Conservation (phyloP, 2,797 vertebrate genomes). For the Loriculus beryllinus region DNA sequence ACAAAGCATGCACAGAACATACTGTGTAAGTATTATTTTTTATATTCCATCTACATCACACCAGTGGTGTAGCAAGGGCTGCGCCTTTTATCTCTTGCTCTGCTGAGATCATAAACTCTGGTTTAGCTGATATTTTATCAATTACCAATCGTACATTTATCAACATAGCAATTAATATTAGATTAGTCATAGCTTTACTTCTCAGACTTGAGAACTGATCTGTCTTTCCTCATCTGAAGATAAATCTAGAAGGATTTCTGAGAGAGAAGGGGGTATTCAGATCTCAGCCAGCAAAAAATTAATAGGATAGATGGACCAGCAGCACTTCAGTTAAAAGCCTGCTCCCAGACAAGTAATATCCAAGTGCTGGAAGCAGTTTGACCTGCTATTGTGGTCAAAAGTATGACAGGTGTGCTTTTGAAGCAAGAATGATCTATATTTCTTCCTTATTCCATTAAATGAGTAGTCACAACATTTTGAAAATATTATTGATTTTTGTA, state of each 20-base stretch:
- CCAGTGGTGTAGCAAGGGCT: not conserved
- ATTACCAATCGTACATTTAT: constrained; percentile 38
- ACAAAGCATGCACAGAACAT: not conserved
- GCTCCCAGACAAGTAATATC: not conserved
- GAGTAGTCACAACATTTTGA: not conserved
- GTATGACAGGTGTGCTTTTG: not conserved
- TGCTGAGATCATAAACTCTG: not conserved
- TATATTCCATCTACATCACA: not conserved
- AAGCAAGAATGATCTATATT: not conserved
- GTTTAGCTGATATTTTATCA: constrained; percentile 8
- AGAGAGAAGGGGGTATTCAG: not conserved
- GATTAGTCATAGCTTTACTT: constrained; percentile 14
- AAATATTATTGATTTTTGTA: not conserved
- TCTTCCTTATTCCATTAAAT: not conserved
- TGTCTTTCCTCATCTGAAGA: constrained; percentile 15
- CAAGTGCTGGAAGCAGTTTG: not conserved
- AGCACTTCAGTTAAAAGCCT: not conserved
- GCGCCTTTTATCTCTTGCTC: not conserved
- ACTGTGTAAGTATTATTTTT: not conserved
- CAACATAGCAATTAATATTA: constrained; percentile 47
- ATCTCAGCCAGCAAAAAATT: constrained; percentile 18
- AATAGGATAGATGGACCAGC: not conserved
- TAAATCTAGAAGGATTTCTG: constrained; percentile 28
- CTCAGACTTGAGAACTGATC: not conserved
- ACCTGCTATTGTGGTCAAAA: not conserved